phyloP scores from a whole-genome alignment of 2,797 vertebrate species.

The Otolemur crassicaudatus region DNA sequence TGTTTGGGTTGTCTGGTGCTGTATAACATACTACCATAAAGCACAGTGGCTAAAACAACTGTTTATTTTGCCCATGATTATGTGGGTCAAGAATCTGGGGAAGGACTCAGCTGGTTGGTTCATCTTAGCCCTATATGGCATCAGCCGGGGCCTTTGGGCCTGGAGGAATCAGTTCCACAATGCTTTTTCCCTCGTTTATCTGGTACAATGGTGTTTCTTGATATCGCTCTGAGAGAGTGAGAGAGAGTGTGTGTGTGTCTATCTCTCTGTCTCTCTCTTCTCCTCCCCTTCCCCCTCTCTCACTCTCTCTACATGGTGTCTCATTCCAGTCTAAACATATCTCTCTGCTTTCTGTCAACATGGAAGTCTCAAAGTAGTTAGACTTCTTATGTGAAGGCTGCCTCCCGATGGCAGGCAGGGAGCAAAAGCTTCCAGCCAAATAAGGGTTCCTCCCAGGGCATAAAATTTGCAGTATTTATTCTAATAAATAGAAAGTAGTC shows the following conservation, averaged over 20 bases:
- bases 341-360: not conserved
- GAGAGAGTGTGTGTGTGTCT: not conserved
- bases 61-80: not conserved
- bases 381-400: not conserved
- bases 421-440: not conserved
- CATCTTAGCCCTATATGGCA: not conserved
- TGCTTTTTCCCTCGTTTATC: not conserved
- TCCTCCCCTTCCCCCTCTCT: too few relatives aligned
- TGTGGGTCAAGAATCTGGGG: not conserved
- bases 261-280: not conserved
- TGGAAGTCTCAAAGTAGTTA: not conserved
- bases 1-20: not conserved
- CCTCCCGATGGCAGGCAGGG: not conserved
- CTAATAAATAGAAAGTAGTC: not conserved
- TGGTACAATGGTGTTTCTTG: not conserved
- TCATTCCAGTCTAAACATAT: not conserved
- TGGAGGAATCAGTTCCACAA: not conserved
- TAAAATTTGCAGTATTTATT: not conserved
- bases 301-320: not conserved
- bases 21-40: not conserved
- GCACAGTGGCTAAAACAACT: not conserved
- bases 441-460: not conserved
- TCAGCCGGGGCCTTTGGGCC: not conserved
- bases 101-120: not conserved
- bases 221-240: too few relatives aligned